A percentile compares a stretch with the other conserved stretches of the same genome.
phyloP scores from a whole-genome alignment of 2,797 vertebrate species.

The Peromyscus nudipes region DNA sequence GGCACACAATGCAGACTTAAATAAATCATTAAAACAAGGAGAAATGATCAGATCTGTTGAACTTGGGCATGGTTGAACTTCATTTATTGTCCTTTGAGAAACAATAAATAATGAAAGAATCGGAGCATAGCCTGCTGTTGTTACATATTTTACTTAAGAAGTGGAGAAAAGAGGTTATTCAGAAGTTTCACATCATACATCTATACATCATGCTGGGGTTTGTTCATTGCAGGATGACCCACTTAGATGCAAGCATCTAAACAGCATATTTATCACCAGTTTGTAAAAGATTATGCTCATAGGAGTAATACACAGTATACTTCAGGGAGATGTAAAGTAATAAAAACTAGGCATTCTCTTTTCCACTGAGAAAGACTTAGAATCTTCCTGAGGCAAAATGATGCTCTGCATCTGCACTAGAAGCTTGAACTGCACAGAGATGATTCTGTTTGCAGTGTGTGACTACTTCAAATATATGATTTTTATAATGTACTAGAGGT shows the following conservation, averaged over 20 bases:
- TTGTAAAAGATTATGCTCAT: constrained; percentile 43
- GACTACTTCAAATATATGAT: background rate
- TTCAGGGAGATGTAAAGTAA: constrained; percentile 57
- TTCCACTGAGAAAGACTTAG: constrained; percentile 60
- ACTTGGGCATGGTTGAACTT: background rate
- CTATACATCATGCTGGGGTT: background rate
- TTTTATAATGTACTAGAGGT: constrained; percentile 32
- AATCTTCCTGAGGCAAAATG: constrained; percentile 6
- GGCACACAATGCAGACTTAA: background rate
- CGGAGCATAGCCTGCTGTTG: background rate
- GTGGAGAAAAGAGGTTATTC: constrained; percentile 34
- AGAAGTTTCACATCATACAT: background rate
- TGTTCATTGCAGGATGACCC: constrained; percentile 8
- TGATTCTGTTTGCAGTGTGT: constrained; percentile 45
- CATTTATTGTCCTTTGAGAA: constrained; percentile 34
- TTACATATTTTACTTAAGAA: constrained; percentile 35
- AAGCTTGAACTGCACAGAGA: constrained; percentile 30
- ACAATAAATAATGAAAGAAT: constrained; percentile 63
- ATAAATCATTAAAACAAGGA: background rate
- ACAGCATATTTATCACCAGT: constrained; percentile 46
- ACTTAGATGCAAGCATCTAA: constrained; percentile 65
- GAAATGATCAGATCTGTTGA: background rate
- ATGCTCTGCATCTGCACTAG: constrained; percentile 29
- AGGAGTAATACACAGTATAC: constrained; percentile 3
- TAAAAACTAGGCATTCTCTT: constrained; percentile 38